Conservation (phyloP, 2,888 invertebrate genomes). For the Pandemis cinnamomeana region DNA sequence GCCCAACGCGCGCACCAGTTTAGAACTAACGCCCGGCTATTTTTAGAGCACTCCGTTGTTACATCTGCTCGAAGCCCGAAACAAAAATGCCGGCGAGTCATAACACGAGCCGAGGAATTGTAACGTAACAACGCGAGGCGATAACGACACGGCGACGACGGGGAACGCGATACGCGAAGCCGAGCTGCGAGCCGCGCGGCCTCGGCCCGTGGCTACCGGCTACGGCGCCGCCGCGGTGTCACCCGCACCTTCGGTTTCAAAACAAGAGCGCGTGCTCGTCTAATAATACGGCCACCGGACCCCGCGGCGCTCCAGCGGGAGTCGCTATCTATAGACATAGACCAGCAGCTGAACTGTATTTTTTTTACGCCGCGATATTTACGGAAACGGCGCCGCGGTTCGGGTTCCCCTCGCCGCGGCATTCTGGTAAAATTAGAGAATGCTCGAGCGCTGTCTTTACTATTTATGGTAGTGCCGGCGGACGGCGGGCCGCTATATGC, state of each 20-base stretch:
- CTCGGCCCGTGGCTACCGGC: background rate
- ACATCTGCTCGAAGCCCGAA: constrained; percentile 14
- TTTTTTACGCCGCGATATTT: constrained; percentile 60
- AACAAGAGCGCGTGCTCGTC: constrained; percentile 16
- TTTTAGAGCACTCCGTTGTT: constrained; percentile 34
- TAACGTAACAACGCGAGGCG: constrained; percentile 1
- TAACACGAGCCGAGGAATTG: constrained; percentile 1
- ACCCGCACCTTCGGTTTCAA: constrained; percentile 22
- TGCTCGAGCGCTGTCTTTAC: constrained; percentile 76
- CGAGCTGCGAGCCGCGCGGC: background rate
- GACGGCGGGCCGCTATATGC: constrained; percentile 60
- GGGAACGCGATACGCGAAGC: background rate
- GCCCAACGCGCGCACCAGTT: constrained; percentile 19
- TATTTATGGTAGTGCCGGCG: constrained; percentile 80
- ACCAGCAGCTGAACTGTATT: constrained; percentile 45
- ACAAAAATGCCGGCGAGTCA: background rate
- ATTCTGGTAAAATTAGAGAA: constrained; percentile 76
- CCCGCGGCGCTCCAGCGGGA: constrained; percentile 48
- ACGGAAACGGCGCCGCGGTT: constrained; percentile 56
- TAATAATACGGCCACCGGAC: constrained; percentile 26
- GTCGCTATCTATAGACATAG: constrained; percentile 47
- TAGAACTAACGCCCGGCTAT: constrained; percentile 21
- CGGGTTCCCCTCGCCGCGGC: constrained; percentile 48
- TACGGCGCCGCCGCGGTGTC: background rate
- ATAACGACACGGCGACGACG: constrained; percentile 3